Evolutionary conservation across 2,888 invertebrate species (phyloP), one percentile per base, ranked within the genome.

Genomic region (Hypolimnas misippus): DNA sequence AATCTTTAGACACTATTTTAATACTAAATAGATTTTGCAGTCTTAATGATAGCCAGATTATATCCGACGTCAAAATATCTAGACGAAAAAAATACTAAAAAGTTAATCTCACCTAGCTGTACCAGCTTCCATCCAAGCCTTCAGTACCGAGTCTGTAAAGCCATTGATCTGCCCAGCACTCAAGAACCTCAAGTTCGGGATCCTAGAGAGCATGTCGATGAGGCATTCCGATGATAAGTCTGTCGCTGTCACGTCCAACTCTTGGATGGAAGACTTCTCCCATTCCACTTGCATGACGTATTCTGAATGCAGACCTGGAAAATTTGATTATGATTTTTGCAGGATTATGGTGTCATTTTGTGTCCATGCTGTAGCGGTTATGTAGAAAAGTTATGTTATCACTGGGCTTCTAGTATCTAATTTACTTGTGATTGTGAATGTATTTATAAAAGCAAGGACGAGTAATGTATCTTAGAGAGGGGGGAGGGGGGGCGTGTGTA

Each of bases 141-240:
- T 98, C 21, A 99, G 83, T 6, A 99, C 99, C 46, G 96, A 94
- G 83, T 99, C 99, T 70, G 97, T 99, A 80, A 99, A 98, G 16
- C 99, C 98, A 83, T 99, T 99, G 70, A 98, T 95, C 92, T 99
- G 98, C 0, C 99, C 99, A 0, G 99, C 98, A 70, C 97, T 97
- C 7, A 99, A 92, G 91, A 98, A 98, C 72, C 97, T 93, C 29
- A 99, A 91, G 61, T 95, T 95, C 0, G 96, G 98, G 70, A 98
- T 95, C 70, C 98, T 93, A 0, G 96, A 95, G 14, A 99, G 92
- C 94, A 99, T 96, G 83, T 98, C 98, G 64, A 97, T 96, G 44
- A 99, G 93, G 69, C 98, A 97, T 80, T 99, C 99, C 0, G 98
- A 95, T 1, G 97, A 96, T 63, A 99, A 88, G 86, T 99, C 99